These are phyloP conservation scores for Sitobion miscanthi DNA, from an alignment of 1,140 invertebrate species.

Conservation along the genomic window DNA sequence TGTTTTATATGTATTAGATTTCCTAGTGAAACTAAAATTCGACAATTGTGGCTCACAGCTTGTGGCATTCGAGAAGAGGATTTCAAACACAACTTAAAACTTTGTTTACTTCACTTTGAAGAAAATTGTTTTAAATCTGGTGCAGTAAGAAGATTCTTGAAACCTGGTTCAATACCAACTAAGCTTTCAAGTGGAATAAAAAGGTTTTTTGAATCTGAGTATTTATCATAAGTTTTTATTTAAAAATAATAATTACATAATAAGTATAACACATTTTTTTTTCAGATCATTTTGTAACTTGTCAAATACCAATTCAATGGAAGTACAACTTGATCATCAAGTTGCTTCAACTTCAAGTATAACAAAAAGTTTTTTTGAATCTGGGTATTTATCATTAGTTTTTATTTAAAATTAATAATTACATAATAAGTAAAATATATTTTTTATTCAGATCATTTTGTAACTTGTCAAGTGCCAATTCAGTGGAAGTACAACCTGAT, in stretches of 20 bases:
- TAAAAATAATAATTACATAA: not conserved
- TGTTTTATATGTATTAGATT: not conserved
- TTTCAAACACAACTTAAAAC: not conserved
- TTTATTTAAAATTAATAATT: not conserved
- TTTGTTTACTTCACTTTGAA: not conserved
- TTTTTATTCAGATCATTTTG: not conserved
- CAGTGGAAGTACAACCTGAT: not conserved
- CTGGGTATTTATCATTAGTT: not conserved
- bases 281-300: not conserved
- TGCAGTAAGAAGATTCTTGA: not conserved
- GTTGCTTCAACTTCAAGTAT: not conserved
- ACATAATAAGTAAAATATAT: not conserved
- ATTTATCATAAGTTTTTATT: not conserved
- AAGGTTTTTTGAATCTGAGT: not conserved
- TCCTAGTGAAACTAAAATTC: not conserved
- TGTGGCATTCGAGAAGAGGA: not conserved
- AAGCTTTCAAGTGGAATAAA: not conserved
- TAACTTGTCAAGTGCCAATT: not conserved
- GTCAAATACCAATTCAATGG: not conserved
- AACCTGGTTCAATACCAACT: conserved; percentile 5
- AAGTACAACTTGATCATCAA: not conserved
- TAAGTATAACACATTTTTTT: not conserved
- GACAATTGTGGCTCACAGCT: not conserved
- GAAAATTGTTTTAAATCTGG: not conserved
- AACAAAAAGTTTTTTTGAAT: not conserved